A percentile compares a stretch with the other conserved stretches of the same genome.
Evolutionary conservation across 2,113 vertebrate species (phyloP).

Genomic region (Melospiza georgiana): DNA sequence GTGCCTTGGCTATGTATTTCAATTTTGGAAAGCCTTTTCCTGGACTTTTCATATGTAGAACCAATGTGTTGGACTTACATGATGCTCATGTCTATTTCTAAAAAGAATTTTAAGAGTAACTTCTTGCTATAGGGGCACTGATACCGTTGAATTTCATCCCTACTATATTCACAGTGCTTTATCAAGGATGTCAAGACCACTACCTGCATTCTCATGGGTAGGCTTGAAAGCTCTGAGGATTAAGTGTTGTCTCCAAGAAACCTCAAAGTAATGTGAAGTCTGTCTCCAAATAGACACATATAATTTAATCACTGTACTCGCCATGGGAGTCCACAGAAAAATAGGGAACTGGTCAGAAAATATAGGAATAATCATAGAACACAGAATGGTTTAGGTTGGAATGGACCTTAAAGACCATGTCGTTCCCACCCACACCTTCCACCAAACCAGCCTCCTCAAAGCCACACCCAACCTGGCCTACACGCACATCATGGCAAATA

Average conservation of each 20-base stretch:
- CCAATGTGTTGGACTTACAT: neutral
- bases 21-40: neutral
- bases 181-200: neutral
- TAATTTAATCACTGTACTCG: accelerated
- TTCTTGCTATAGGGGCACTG: neutral
- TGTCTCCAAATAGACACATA: neutral
- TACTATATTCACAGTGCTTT: neutral
- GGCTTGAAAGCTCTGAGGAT: neutral
- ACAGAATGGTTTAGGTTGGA: neutral
- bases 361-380: neutral
- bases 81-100: neutral
- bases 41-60: neutral
- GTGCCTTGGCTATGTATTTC: neutral
- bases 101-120: neutral
- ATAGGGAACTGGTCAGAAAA: neutral
- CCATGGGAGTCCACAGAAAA: neutral
- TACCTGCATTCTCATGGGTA: neutral
- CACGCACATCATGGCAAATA: neutral
- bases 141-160: neutral
- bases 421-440: neutral
- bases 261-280: neutral
- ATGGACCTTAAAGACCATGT: neutral
- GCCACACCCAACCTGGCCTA: neutral
- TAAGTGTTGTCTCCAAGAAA: neutral
- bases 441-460: neutral